These are phyloP conservation scores for Atethmia centrago DNA, from an alignment of 2,888 invertebrate genomes.

Conservation along the genomic window DNA sequence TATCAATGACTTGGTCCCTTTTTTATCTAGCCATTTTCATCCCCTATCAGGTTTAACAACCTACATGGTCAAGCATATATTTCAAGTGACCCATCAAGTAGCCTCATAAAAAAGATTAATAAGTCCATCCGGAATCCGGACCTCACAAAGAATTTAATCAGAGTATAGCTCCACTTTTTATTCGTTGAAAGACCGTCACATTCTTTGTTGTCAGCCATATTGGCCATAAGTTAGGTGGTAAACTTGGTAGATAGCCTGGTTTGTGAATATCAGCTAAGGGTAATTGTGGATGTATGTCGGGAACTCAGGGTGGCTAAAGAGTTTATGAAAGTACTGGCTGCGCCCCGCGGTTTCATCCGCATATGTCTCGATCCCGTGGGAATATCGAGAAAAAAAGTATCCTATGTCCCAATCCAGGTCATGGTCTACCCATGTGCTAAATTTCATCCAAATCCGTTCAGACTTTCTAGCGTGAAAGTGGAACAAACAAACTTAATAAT, in stretches of 20 bases:
- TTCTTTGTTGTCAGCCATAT: slow-evolving; percentile 58
- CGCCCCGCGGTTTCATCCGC: no score
- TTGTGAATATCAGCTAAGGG: slow-evolving; percentile 34
- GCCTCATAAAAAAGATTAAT: slow-evolving; percentile 56
- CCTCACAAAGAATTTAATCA: slow-evolving; percentile 67
- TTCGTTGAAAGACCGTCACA: slow-evolving; percentile 23
- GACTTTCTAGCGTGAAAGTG: no score
- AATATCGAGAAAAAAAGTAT: no score
- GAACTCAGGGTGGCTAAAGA: not conserved
- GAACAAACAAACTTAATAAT: no score
- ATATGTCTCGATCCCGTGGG: no score
- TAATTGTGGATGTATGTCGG: not conserved
- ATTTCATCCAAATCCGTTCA: no score
- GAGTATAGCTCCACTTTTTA: slow-evolving; percentile 50
- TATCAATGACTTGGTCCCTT: no score
- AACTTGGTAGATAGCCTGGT: slow-evolving; percentile 28
- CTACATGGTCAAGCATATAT: slow-evolving; percentile 31
- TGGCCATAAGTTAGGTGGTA: slow-evolving; percentile 54
- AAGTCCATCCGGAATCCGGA: slow-evolving; percentile 43
- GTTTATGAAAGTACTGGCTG: slow-evolving; percentile 1
- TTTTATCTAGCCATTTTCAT: not conserved
- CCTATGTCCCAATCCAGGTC: no score
- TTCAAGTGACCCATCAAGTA: slow-evolving; percentile 23
- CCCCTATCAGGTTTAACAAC: slow-evolving; percentile 21
- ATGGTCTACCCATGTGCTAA: no score